Conservation (phyloP, 2,113 vertebrate species). For the Brachyhypopomus gauderio region DNA sequence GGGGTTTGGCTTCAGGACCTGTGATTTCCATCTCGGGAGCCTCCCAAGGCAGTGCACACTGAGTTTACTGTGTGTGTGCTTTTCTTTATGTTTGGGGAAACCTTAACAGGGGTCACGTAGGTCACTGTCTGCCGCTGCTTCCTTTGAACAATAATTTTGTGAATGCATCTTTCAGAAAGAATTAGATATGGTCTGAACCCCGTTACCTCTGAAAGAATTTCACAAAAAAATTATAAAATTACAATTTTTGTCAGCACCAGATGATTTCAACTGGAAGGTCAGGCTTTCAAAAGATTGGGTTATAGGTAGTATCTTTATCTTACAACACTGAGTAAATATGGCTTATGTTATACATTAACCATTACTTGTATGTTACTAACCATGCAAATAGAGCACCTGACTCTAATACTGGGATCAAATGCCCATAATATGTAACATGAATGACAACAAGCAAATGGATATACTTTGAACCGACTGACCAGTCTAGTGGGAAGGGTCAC, state of each 20-base stretch:
- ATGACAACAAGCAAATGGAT: too few species aligned
- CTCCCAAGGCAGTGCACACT: conserved; percentile 10
- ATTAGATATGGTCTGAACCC: neutral
- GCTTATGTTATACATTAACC: neutral
- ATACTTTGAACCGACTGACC: too few species aligned
- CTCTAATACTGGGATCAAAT: too few species aligned
- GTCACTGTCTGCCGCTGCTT: conserved; percentile 34
- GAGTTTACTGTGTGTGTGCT: conserved; percentile 39
- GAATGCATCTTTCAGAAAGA: neutral
- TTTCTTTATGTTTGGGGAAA: conserved; percentile 33
- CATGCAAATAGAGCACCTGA: too few species aligned
- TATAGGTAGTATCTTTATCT: neutral
- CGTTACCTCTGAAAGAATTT: neutral
- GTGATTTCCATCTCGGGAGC: conserved; percentile 42
- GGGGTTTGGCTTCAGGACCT: conserved; percentile 43
- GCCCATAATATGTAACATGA: too few species aligned
- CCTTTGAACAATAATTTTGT: conserved; percentile 14
- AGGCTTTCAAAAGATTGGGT: neutral
- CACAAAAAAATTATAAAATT: neutral
- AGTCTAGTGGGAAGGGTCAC: too few species aligned
- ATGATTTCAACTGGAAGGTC: neutral
- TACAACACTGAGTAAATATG: neutral
- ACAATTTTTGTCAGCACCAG: too few species aligned
- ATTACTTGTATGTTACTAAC: too few species aligned
- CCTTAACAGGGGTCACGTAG: conserved; percentile 21